Conservation (phyloP, 2,797 vertebrate species). For the Myoxocephalus aenaeus region DNA sequence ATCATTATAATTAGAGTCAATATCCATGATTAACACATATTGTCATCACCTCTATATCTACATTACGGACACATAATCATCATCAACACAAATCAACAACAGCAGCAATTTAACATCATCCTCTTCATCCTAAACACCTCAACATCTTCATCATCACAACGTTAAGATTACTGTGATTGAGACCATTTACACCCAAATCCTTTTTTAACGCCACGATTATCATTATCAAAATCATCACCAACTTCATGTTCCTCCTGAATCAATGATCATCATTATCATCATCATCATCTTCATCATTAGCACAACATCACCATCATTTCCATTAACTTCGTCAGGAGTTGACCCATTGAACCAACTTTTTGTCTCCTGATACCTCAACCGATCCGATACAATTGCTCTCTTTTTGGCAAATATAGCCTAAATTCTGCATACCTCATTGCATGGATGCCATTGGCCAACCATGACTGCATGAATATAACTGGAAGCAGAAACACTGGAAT, state of each 20-base stretch:
- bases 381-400: neutral
- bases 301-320: neutral
- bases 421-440: neutral
- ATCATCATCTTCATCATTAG: neutral
- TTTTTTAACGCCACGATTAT: neutral
- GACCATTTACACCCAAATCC: neutral
- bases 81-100: slow-evolving; percentile 10
- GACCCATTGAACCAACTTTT: neutral
- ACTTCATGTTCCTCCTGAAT: neutral
- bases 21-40: slow-evolving; percentile 4
- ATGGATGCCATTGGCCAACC: neutral
- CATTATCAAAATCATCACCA: neutral
- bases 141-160: neutral
- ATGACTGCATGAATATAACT: neutral
- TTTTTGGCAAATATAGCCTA: neutral
- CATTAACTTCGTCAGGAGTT: neutral
- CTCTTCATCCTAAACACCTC: neutral
- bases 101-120: neutral
- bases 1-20: neutral
- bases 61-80: neutral
- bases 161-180: neutral
- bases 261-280: neutral
- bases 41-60: slow-evolving; percentile 1
- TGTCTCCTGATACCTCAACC: neutral
- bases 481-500: neutral